Evolutionary conservation across 2,888 invertebrate genomes (phyloP).

Genomic region (Apeira syringaria): DNA sequence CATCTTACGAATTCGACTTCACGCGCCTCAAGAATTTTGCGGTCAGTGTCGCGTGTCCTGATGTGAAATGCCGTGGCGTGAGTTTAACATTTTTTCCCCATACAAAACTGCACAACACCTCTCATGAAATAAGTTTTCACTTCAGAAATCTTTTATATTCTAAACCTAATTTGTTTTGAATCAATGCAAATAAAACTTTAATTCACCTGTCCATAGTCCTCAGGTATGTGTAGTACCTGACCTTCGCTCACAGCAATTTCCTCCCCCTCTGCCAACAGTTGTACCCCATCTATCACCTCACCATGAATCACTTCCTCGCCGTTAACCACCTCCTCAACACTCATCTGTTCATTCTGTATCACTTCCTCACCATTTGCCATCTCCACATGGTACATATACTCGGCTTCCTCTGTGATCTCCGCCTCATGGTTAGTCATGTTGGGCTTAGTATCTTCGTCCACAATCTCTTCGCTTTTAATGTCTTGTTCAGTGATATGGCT

Average conservation of each 20-base stretch:
- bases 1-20: too few relatives aligned
- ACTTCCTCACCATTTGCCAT: neutral
- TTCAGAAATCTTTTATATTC: too few relatives aligned
- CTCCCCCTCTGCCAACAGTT: too few relatives aligned
- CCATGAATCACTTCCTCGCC: neutral
- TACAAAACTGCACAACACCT: too few relatives aligned
- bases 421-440: neutral
- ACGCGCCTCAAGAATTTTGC: too few relatives aligned
- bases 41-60: too few relatives aligned
- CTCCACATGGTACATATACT: neutral
- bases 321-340: neutral
- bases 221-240: neutral
- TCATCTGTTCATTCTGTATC: neutral
- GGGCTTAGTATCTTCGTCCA: slow-evolving; percentile 1
- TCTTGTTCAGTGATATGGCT: slow-evolving; percentile 27
- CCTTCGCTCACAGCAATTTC: neutral
- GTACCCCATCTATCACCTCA: neutral
- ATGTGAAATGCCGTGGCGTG: too few relatives aligned
- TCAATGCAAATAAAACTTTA: too few relatives aligned
- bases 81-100: too few relatives aligned
- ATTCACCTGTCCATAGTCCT: neutral
- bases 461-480: slow-evolving; percentile 4
- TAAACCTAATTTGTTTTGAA: too few relatives aligned
- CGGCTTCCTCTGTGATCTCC: neutral
- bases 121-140: too few relatives aligned